Conservation (phyloP, 2,797 vertebrate species). For the Neosilurus hyrtlii region DNA sequence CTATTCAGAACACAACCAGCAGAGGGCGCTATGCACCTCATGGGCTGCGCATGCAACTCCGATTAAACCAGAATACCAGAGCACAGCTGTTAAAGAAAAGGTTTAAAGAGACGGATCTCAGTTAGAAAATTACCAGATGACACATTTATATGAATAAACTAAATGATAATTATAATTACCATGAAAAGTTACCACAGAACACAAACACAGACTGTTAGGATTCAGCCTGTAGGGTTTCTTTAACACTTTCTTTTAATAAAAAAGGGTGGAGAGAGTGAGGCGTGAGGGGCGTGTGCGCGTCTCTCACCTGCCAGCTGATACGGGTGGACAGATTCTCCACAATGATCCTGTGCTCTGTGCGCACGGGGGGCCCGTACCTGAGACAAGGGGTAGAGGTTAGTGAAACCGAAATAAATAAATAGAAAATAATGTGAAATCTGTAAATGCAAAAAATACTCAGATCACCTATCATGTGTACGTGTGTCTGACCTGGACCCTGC, state of each 20-base stretch:
- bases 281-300: neutral
- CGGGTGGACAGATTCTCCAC: constrained; percentile 92
- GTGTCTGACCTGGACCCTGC: constrained; percentile 80
- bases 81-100: constrained; percentile 81
- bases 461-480: too few relatives aligned
- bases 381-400: too few relatives aligned
- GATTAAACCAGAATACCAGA: constrained; percentile 79
- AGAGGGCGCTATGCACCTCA: constrained; percentile 81
- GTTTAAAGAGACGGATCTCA: constrained; percentile 75
- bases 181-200: constrained; percentile 11
- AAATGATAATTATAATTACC: neutral
- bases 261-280: neutral
- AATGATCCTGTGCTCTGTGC: constrained; percentile 88
- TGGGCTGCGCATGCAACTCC: constrained; percentile 76
- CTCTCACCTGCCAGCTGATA: constrained; percentile 92
- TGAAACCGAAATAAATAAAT: too few relatives aligned
- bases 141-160: constrained; percentile 16
- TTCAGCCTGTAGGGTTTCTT: neutral
- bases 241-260: neutral
- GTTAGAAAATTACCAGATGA: constrained; percentile 66
- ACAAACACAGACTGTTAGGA: neutral
- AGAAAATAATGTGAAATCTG: neutral
- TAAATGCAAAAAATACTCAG: neutral
- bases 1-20: constrained; percentile 91
- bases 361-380: constrained; percentile 87